Base-by-base conservation (phyloP, 2,888 invertebrate genomes). In the Axea sp. region DNA sequence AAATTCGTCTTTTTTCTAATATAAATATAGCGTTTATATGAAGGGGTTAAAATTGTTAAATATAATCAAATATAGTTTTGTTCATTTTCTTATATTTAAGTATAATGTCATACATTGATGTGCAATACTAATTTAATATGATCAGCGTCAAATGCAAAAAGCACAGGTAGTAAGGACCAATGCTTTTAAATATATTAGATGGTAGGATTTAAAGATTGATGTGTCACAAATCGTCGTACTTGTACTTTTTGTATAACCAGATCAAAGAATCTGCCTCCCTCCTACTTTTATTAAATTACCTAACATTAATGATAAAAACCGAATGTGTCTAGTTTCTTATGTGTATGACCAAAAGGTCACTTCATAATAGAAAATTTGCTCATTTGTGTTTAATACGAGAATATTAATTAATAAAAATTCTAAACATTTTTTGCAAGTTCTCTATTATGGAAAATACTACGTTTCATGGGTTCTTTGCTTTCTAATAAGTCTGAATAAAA, bases 391-490 rank as follows among this genome's bases (percentile, higher is more conserved):
- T 17, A 15, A 17, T 4, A 8, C 1, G 3, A 17, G 17, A 37
- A 17, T 2, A 17, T 17, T 7, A 17, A 37, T 14, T 3, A 37
- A 41, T 12, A 11, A 41, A 22, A 24, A 1, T 24, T 15, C n/a
- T 2, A 3, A 15, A 15, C 14, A 33, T 1, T 3, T 7, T n/a
- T 3, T 8, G 14, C 45, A 45, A 47, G 17, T 7, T 45, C 19
- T 33, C 24, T 49, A 49, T 49, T 49, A 33, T 33, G 24, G 12
- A 33, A 49, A 49, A 33, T 49, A 33, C 22, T 30, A 28, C 8
- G 15, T 45, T 5, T 45, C 17, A 45, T 30, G 30, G 30, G 45
- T 45, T 45, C 45, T 5, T 2, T n/a, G 24, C 1, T 22, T 22
- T 9, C 12, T 43, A 12, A 14, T 26, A 2, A n/a, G 5, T 4